Evolutionary conservation across 2,113 vertebrate species (phyloP), one percentile per base, ranked within the genome.

Genomic region (Cercopithecus mona): DNA sequence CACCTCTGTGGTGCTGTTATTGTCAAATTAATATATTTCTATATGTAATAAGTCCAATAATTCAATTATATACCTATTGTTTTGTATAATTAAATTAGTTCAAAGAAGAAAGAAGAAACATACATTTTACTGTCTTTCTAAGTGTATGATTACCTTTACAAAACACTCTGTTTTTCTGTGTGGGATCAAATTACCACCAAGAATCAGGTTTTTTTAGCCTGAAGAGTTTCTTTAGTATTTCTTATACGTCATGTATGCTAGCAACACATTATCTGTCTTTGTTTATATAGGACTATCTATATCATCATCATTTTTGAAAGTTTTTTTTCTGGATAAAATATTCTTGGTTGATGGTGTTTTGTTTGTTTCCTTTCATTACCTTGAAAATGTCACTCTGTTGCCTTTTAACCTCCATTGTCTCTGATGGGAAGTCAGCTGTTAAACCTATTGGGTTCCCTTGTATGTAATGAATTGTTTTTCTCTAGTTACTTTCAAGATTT

Each of bases 21-120:
- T 93, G 50, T 25, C 50, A 90, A 72, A 95, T 89, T 82, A 82
- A 82, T 78, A 8, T 72, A 96, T 94, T 96, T 93, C 35, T 81
- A 64, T 92, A 81, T 94, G 25, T 76, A 72, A 55, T 68, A 78
- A 72, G n/a, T 40, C 61, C 16, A 64, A 5, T 6, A 61, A 30
- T 94, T 78, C 66, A 80, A 40, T 92, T 75, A 52, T 50, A 89
- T 57, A 66, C 2, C 45, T 92, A 40, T 95, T 50, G 23, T 90
- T 88, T 96, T n/a, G 68, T 84, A 55, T 4, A 82, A 93, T 84
- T 94, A 64, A 78, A 72, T 88, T 85, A 57, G 25, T 90, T 61
- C 66, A 72, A 61, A 48, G 76, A 64, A 85, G 30, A 75, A 88
- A 89, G 30, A 22, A 91, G 48, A 92, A 97, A 85, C 59, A 83